Conservation (phyloP, 1,140 invertebrate genomes). For the Drosophila sturtevanti region DNA sequence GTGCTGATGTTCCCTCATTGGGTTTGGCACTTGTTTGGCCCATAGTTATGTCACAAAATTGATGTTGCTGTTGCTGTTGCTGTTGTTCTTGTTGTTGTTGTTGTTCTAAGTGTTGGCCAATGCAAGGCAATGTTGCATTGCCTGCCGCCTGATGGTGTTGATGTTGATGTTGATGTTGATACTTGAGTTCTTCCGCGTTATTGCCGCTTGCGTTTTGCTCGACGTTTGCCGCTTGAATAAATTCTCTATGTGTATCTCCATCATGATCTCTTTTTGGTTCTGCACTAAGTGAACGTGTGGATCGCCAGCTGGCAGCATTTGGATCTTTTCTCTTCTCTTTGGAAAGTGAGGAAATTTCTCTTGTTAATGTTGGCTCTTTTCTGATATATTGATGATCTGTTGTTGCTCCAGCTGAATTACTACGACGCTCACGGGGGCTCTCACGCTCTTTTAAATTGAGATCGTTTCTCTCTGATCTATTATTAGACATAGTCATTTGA, state of each 20-base stretch:
- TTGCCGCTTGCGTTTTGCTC: constrained; percentile 52
- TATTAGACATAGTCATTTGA: constrained; percentile 82
- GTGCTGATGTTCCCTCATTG: constrained; percentile 47
- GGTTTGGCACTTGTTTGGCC: constrained; percentile 74
- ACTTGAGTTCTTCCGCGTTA: constrained; percentile 40
- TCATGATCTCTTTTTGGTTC: constrained; percentile 8
- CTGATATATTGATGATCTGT: constrained; percentile 16
- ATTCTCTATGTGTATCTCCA: constrained; percentile 28
- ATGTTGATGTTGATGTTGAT: constrained; percentile 31
- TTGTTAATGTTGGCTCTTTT: constrained; percentile 19
- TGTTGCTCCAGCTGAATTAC: constrained; percentile 69
- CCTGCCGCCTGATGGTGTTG: constrained; percentile 25
- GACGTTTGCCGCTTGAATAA: constrained; percentile 78
- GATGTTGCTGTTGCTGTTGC: constrained; percentile 30
- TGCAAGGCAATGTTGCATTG: constrained; percentile 56
- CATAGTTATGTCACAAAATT: constrained; percentile 65
- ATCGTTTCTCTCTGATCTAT: constrained; percentile 60
- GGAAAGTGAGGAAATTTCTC: neutral
- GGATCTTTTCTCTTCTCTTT: constrained; percentile 23
- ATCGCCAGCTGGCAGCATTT: neutral
- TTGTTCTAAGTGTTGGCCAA: constrained; percentile 36
- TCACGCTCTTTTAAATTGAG: constrained; percentile 30
- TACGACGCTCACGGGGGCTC: constrained; percentile 34
- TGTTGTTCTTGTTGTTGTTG: constrained; percentile 33
- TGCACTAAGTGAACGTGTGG: constrained; percentile 11